Evolutionary conservation across 2,113 vertebrate species (phyloP).

Genomic region (Hyperoodon ampullatus): DNA sequence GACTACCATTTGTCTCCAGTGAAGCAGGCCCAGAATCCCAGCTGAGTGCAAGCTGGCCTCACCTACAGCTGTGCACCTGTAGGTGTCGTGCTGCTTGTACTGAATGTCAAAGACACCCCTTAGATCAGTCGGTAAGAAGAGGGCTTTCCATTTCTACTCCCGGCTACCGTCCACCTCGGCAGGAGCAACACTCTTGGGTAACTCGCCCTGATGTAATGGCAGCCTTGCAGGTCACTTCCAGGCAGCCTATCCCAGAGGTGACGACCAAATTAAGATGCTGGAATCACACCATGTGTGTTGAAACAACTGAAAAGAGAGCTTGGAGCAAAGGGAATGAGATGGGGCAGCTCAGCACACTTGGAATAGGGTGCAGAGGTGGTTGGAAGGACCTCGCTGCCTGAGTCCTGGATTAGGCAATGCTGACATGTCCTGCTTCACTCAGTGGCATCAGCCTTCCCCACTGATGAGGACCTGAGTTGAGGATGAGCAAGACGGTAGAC

Average conservation of each 20-base stretch:
- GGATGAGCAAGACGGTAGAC: no score
- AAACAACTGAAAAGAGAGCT: not conserved
- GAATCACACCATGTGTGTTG: not conserved
- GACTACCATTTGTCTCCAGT: not conserved
- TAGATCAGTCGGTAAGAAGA: not conserved
- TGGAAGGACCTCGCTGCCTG: not conserved
- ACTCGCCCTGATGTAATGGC: not conserved
- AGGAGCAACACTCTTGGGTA: not conserved
- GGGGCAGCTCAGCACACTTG: not conserved
- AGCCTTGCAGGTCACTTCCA: not conserved
- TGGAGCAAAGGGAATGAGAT: not conserved
- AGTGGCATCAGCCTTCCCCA: not conserved
- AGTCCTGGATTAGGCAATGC: not conserved
- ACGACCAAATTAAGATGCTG: not conserved
- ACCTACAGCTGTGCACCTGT: fast-evolving
- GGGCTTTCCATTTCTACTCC: not conserved
- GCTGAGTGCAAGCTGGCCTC: not conserved
- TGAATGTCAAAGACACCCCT: not conserved
- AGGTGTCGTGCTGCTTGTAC: not conserved
- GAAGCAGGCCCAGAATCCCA: not conserved
- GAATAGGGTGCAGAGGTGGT: not conserved
- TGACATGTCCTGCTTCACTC: not conserved
- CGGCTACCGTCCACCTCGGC: not conserved
- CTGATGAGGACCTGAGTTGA: no score
- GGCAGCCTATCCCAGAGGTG: not conserved